phyloP scores from a whole-genome alignment of 2,113 vertebrate genomes.

The Nanorana parkeri region DNA sequence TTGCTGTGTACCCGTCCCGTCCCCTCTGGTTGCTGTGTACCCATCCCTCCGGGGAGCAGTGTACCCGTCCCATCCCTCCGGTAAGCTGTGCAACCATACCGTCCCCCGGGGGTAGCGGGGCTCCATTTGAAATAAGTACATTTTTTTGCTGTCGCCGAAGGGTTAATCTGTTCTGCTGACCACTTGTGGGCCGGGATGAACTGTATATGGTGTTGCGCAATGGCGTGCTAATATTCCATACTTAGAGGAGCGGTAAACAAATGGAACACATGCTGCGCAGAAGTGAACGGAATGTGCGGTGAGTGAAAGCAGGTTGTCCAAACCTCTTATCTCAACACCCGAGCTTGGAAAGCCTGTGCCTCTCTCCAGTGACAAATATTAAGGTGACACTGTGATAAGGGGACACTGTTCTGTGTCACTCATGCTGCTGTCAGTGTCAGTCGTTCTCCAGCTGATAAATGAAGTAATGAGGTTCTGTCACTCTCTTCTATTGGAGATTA shows the following conservation, averaged over 20 bases:
- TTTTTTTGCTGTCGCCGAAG: no score
- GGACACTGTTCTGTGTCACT: conserved; percentile 35
- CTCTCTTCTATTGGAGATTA: not conserved
- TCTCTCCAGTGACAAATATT: conserved; percentile 32
- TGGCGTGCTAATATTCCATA: not conserved
- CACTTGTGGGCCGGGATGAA: no score
- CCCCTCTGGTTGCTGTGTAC: no score
- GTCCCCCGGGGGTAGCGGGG: no score
- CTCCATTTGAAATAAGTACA: no score
- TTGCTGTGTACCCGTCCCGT: no score
- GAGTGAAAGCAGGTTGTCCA: not conserved
- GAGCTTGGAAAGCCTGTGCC: conserved; percentile 8
- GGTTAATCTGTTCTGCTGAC: no score
- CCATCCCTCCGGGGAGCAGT: no score
- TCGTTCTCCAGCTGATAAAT: conserved; percentile 24
- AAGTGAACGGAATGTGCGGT: not conserved
- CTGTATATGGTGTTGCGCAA: not conserved
- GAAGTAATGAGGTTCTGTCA: not conserved
- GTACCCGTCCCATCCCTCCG: no score
- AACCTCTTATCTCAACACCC: conserved; percentile 28
- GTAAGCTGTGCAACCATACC: no score
- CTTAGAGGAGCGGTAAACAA: no score
- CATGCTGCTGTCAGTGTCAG: conserved; percentile 28
- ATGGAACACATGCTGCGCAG: not conserved
- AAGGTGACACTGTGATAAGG: conserved; percentile 42